Base-by-base conservation (phyloP, 2,113 vertebrate species). In the Caloenas nicobarica region DNA sequence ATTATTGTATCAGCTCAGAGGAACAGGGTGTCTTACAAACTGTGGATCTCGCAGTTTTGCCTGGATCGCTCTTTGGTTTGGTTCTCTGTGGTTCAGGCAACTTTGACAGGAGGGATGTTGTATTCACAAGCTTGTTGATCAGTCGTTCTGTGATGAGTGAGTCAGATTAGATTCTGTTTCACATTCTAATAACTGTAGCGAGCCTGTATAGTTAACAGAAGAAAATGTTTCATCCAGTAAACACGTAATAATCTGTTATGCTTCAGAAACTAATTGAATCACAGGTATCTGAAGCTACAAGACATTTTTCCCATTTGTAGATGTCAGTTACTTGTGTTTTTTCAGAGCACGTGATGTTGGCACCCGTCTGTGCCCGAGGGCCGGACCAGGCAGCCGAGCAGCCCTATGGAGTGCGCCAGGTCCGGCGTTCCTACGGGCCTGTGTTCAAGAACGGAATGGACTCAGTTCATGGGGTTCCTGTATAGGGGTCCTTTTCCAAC, bases 331-430 rank as follows among this genome's bases (percentile, higher is more conserved):
- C 26, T 81, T 19, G 18, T 31, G 33, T 2, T 71, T 76, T 71
- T 29, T 25, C 50, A 31, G 57, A 33, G 21, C 26, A 21, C 34
- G 26, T 48, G 69, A 18, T 28, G 3, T 4, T 56, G 48, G 28
- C 21, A 34, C 19, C 31, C 71, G 0, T 33, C 19, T 69, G 26
- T 53, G 3, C 33, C 72, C 29, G 7, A 18, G 3, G 0, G 2
- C 6, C 5, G 36, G 61, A 8, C 2, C 50, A 36, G 62, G 57
- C 48, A 60, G 7, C n/a, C 33, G 56, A 46, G 71, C 4, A 31
- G 17, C 56, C 25, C 48, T 31, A 2, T 31, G 1, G 1, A 1
- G 2, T 46, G 58, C 33, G 61, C 4, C 33, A 21, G 13, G 26
- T 25, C 13, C 64, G 74, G 4, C 68, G 6, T 89, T 89, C 57